Evolutionary conservation across 2,888 invertebrate genomes (phyloP), one percentile per base, ranked within the genome.

Genomic region (Ormyrus nitidulus): DNA sequence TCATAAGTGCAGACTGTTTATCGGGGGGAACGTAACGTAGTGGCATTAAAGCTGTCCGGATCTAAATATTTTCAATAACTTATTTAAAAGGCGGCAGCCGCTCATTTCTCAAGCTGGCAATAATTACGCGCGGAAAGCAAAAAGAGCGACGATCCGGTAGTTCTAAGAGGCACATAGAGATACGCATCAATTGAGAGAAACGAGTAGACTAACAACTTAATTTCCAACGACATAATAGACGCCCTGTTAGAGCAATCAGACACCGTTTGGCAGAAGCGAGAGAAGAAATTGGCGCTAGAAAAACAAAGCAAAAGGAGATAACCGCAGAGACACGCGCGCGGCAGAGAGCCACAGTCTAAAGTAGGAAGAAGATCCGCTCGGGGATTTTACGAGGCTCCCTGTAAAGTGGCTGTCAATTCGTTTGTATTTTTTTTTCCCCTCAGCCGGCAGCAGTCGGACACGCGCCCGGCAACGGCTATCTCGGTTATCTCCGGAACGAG

Each of bases 381-480:
- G 58, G 44, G 58, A 68, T 77, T 81, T 79, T 54, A 72, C 74
- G 74, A 82, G 77, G 61, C 71, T 68, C 56, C 64, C 74, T 62
- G 71, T 58, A 68, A 76, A 72, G 68, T 56, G 51, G 68, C 73
- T 75, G 68, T 68, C 46, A 64, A 73, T 75, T 19, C 19, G 19
- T 19, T 19, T 19, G 1, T 19, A 19, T 19, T 19, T 19, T 65
- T 70, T 75, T 70, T 51, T 68, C 65, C 5, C 64, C 64, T 46
- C 64, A 44, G 46, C 19, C 19, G 19, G 19, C 19, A n/a, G n/a
- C 19, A 0, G 9, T 8, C 34, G 64, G 7, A 53, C 69, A 61
- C 58, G 61, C 56, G 56, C 19, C 19, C 19, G 19, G 19, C 19
- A 19, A 19, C 19, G 19, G 53, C 70, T 82, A 82, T 81, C 81